Evolutionary conservation across 1,140 invertebrate genomes (phyloP), one percentile per base, ranked within the genome.

Genomic region (Zaprionus vittiger): DNA sequence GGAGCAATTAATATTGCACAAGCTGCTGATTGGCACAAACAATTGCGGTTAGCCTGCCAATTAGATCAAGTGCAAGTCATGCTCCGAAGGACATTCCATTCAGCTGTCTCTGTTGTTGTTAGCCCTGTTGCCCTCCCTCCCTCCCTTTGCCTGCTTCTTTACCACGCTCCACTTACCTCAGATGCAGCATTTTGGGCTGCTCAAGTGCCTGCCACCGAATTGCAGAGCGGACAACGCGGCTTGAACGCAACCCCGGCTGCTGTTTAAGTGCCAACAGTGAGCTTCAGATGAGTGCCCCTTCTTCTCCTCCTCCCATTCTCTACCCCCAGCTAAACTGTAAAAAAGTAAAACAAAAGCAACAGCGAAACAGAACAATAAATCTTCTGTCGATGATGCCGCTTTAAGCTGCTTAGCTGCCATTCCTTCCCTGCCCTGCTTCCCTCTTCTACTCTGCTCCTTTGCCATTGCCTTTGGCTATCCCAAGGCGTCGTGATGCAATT

Each of bases 351-450:
- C 67, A 81, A 77, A 61, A 67, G 73, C 67, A 63, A 65, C 63
- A 57, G 69, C 73, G 26, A 64, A 71, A 61, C 63, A 57, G 62
- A 49, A 87, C 81, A 61, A 90, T 87, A 87, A 87, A 87, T 87
- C 84, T 81, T 73, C 70, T 73, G 72, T 54, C 84, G 81, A 83
- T 90, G 81, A 89, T 81, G 85, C 84, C 78, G 65, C 85, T 79
- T 87, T 84, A 89, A 89, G 84, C 85, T 60, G 84, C 84, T 87
- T 87, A 87, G 85, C 71, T 49, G 85, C 71, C 26, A 26, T 5
- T 41, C 38, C 77, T 31, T 63, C 65, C 67, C 31, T 56, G 49
- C 17, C 5, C 2, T n/a, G n/a, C n/a, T 15, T 5, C 15, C 38
- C 38, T 5, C 44, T 22, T 28, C 26, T 22, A n/a, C 41, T 14